phyloP scores from a whole-genome alignment of 2,113 vertebrate genomes.

The Festucalex cinctus region DNA sequence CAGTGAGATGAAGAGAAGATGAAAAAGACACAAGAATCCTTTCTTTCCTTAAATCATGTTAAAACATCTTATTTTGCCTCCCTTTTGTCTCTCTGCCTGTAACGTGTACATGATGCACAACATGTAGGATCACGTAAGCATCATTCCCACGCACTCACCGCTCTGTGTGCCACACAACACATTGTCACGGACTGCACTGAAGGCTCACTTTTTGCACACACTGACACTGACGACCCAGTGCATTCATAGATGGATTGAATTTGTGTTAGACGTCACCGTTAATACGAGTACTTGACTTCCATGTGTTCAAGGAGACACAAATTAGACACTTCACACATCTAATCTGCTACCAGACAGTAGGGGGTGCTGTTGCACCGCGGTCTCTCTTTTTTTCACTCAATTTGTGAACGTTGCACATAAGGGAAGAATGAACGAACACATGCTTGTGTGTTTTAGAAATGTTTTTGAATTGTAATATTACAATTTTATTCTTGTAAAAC shows the following conservation, averaged over 20 bases:
- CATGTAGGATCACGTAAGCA: constrained; percentile 55
- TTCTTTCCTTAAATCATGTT: constrained; percentile 37
- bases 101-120: constrained; percentile 53
- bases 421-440: not conserved
- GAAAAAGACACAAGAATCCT: constrained; percentile 28
- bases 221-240: constrained; percentile 23
- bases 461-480: not conserved
- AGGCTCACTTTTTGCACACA: not conserved
- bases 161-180: constrained; percentile 41
- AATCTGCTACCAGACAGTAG: not conserved
- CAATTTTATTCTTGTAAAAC: not conserved
- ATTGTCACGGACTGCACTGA: too few relatives aligned
- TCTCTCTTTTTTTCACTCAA: not conserved
- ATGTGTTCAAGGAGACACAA: not conserved
- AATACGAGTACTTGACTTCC: constrained; percentile 20
- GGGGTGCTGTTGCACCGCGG: not conserved
- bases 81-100: constrained; percentile 58
- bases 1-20: constrained; percentile 55
- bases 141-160: constrained; percentile 62
- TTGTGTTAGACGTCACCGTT: constrained; percentile 45
- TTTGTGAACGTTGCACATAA: not conserved
- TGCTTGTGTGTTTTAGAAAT: not conserved
- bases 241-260: constrained; percentile 46
- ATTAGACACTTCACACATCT: not conserved
- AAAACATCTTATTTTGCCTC: constrained; percentile 29